phyloP scores from a whole-genome alignment of 2,888 invertebrate genomes.

The Stictocephala bisonia region DNA sequence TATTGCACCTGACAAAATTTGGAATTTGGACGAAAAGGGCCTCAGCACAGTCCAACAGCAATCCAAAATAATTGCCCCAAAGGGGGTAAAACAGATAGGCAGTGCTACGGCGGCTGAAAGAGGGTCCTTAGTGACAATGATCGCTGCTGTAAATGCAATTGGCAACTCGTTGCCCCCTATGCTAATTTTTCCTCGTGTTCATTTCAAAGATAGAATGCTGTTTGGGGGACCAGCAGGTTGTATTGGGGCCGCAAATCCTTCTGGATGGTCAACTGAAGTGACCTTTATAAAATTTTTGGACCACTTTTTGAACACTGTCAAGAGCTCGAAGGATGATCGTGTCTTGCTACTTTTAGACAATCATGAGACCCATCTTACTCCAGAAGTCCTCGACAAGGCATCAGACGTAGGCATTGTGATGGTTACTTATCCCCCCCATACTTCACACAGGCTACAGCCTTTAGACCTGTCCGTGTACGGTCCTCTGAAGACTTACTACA shows the following conservation, averaged over 20 bases:
- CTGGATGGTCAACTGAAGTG: conserved; percentile 62
- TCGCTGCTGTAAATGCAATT: conserved; percentile 51
- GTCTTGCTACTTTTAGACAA: conserved; percentile 61
- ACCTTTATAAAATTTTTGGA: conserved; percentile 59
- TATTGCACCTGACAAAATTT: conserved; percentile 56
- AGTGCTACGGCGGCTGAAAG: conserved; percentile 63
- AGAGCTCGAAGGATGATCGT: conserved; percentile 56
- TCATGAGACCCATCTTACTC: conserved; percentile 59
- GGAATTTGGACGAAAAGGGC: conserved; percentile 64
- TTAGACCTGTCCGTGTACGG: conserved; percentile 59
- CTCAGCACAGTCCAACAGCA: conserved; percentile 64
- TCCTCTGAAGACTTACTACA: no score
- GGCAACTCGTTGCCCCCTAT: conserved; percentile 57
- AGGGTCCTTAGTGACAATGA: conserved; percentile 53
- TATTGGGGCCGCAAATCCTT: conserved; percentile 58
- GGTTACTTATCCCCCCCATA: conserved; percentile 64
- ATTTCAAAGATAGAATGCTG: conserved; percentile 61
- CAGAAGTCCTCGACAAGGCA: conserved; percentile 59
- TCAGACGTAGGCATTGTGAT: conserved; percentile 63
- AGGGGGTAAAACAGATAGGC: conserved; percentile 64
- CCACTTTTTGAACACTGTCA: conserved; percentile 61
- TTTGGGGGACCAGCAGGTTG: conserved; percentile 62
- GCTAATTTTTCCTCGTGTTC: conserved; percentile 56
- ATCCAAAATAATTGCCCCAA: conserved; percentile 61
- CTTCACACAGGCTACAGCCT: conserved; percentile 63